Percentiles rank a stretch among this genome's conserved stretches.
Conservation (phyloP, 2,888 invertebrate genomes). For the Lepeophtheirus nordmannii region DNA sequence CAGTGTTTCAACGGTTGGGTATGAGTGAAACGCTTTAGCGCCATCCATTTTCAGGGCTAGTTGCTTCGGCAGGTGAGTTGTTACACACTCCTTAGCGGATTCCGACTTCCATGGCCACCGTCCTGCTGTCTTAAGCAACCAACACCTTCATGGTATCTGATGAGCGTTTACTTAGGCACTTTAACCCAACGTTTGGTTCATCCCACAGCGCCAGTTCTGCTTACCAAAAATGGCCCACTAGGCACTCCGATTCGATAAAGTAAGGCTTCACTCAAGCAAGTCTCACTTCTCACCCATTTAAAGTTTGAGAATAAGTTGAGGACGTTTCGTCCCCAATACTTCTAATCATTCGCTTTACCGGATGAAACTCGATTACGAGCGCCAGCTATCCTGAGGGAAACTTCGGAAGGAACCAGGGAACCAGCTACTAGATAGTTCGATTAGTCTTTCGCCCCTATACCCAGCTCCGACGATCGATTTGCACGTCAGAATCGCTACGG, state of each 20-base stretch:
- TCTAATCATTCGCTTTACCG: slow-evolving; percentile 61
- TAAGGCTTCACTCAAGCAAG: slow-evolving; percentile 22
- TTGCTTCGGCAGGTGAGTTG: too few species aligned
- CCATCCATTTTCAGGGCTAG: too few species aligned
- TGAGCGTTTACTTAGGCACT: slow-evolving; percentile 48
- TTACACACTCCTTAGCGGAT: too few species aligned
- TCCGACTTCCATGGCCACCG: too few species aligned
- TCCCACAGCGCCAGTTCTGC: slow-evolving; percentile 64
- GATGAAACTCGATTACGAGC: slow-evolving; percentile 43
- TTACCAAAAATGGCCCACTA: slow-evolving; percentile 59
- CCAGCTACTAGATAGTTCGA: slow-evolving; percentile 61
- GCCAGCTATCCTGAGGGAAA: slow-evolving; percentile 58
- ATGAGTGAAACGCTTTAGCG: too few species aligned
- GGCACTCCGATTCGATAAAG: slow-evolving; percentile 29
- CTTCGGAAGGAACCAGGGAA: slow-evolving; percentile 53
- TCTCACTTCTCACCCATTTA: slow-evolving; percentile 51
- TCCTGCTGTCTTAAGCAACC: too few species aligned
- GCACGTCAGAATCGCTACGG: slow-evolving; percentile 59
- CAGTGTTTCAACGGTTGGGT: too few species aligned
- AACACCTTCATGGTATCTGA: slow-evolving; percentile 47
- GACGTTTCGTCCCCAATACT: slow-evolving; percentile 51
- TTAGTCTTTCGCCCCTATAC: slow-evolving; percentile 51
- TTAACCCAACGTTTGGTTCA: slow-evolving; percentile 56
- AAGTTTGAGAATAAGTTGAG: slow-evolving; percentile 62
- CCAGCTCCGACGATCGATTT: slow-evolving; percentile 61